Percentiles rank a stretch among this genome's conserved stretches.
These are phyloP conservation scores for Thecophora atra DNA, from an alignment of 2,888 invertebrate species.

Conservation along the genomic window DNA sequence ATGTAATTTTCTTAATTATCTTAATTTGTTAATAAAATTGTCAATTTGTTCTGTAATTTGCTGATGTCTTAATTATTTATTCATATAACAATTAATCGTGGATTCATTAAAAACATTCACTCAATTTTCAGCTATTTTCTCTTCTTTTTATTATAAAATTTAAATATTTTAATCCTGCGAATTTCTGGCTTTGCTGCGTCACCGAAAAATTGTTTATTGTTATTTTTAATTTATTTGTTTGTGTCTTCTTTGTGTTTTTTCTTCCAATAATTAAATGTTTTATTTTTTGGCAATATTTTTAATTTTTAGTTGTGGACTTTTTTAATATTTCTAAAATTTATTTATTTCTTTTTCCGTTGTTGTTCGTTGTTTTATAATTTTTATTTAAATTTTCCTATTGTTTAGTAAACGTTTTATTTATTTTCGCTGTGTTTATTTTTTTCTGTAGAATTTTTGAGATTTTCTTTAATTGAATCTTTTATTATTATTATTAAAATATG, in stretches of 20 bases:
- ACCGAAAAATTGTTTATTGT: too few species aligned
- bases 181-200: too few species aligned
- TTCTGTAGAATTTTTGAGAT: slow-evolving; percentile 7
- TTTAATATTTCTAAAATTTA: neutral
- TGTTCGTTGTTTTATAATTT: neutral
- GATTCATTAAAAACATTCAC: too few species aligned
- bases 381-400: slow-evolving; percentile 8
- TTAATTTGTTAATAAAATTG: too few species aligned
- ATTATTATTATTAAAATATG: neutral
- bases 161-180: too few species aligned
- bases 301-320: neutral
- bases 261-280: neutral
- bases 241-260: neutral
- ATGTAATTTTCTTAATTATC: too few species aligned
- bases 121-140: too few species aligned
- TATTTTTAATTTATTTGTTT: neutral
- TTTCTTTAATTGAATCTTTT: neutral
- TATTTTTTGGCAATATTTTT: neutral
- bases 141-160: too few species aligned
- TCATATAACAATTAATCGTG: too few species aligned
- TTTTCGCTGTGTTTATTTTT: neutral
- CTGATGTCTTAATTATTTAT: too few species aligned
- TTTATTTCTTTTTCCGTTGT: neutral
- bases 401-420: neutral
- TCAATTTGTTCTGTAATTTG: too few species aligned